Evolutionary conservation across 2,797 vertebrate species (phyloP).

Genomic region (Melanogrammus aeglefinus): DNA sequence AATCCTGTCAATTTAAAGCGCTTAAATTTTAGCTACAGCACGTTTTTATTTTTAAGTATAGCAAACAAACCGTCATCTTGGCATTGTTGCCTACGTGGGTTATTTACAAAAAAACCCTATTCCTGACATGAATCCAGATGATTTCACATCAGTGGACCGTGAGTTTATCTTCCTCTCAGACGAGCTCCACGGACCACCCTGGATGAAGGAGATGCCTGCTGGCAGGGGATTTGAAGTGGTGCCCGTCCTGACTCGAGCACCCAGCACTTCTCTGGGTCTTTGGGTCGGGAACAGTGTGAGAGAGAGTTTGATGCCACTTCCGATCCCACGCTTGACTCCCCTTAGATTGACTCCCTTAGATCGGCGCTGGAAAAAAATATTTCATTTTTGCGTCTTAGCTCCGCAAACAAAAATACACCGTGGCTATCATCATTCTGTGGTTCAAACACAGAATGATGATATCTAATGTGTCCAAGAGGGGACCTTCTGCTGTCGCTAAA

Average conservation of each 20-base stretch:
- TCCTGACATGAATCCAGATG: not conserved
- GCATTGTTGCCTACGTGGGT: not conserved
- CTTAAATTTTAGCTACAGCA: not conserved
- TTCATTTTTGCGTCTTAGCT: slow-evolving; percentile 7
- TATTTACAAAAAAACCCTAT: not conserved
- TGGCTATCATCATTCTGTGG: not conserved
- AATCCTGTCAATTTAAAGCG: not conserved
- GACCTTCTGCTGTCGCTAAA: not conserved
- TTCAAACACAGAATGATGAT: too few species aligned
- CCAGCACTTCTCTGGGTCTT: slow-evolving; percentile 32
- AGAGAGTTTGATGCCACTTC: slow-evolving; percentile 62
- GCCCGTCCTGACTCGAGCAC: slow-evolving; percentile 49
- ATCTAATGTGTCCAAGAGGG: too few species aligned
- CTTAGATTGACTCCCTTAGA: slow-evolving; percentile 24
- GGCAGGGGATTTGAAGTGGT: slow-evolving; percentile 58
- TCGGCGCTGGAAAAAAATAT: slow-evolving; percentile 33
- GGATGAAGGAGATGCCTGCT: slow-evolving; percentile 60
- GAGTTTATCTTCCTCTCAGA: not conserved
- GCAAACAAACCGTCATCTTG: not conserved
- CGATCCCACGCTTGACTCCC: slow-evolving; percentile 62
- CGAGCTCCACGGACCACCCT: slow-evolving; percentile 36
- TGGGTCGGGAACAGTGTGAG: slow-evolving; percentile 50
- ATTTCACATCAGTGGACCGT: not conserved
- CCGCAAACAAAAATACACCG: not conserved
- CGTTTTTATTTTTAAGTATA: too few species aligned